phyloP scores from a whole-genome alignment of 2,113 vertebrate species.

The Proteles cristata region DNA sequence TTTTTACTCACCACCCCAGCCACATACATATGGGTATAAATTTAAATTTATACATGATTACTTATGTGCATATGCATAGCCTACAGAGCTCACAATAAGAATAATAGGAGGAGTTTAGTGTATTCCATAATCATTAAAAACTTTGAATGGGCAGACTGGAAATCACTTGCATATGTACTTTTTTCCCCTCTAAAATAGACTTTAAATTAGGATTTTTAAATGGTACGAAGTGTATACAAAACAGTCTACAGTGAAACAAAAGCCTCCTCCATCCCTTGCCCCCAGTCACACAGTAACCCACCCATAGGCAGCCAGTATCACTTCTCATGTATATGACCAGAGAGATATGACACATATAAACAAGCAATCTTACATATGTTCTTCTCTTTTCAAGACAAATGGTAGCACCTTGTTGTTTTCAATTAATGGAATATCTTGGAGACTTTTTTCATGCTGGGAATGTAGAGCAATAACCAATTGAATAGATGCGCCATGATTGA shows the following conservation, averaged over 20 bases:
- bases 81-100: background rate
- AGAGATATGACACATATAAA: background rate
- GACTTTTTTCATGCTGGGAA: background rate
- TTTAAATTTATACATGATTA: background rate
- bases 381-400: background rate
- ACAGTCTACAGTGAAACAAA: background rate
- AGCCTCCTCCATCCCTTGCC: background rate
- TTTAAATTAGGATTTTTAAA: conserved; percentile 19
- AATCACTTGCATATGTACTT: background rate
- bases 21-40: background rate
- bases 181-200: background rate
- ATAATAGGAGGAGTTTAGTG: background rate
- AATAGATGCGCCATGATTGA: background rate
- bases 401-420: background rate
- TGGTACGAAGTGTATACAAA: background rate
- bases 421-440: background rate
- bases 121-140: conserved; percentile 1
- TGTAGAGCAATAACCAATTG: background rate
- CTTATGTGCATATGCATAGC: background rate
- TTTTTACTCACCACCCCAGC: background rate
- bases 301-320: background rate
- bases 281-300: background rate
- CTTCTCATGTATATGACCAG: background rate
- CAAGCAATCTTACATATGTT: background rate
- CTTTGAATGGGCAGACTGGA: background rate